Percentiles rank a stretch among this genome's conserved stretches.
These are phyloP conservation scores for Aleiodes sp. DNA, from an alignment of 1,140 invertebrate species.

Conservation along the genomic window DNA sequence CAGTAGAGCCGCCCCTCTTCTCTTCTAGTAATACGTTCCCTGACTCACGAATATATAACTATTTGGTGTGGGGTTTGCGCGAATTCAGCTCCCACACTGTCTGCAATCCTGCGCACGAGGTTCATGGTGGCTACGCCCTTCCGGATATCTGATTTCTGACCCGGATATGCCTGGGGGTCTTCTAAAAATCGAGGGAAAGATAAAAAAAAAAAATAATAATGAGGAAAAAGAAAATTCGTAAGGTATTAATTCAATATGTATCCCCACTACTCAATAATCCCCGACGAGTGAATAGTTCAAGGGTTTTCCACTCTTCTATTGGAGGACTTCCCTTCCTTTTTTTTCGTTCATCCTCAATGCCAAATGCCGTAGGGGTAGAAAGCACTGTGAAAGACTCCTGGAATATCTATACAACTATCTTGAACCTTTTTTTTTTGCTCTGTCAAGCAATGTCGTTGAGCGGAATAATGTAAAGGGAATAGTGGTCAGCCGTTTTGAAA, in stretches of 20 bases:
- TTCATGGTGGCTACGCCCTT: slow-evolving; percentile 18
- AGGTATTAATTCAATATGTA: neutral
- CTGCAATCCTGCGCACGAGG: slow-evolving; percentile 20
- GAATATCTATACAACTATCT: neutral
- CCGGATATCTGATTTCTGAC: slow-evolving; percentile 23
- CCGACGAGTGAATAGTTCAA: neutral
- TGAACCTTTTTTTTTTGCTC: neutral
- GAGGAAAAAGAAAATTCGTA: neutral
- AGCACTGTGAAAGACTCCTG: neutral
- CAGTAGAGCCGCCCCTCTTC: neutral
- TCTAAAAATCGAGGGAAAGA: no score
- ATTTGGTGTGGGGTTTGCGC: slow-evolving; percentile 3
- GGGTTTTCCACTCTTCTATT: neutral
- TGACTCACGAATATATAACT: slow-evolving; percentile 3
- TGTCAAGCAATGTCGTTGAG: neutral
- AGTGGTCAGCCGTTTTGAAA: neutral
- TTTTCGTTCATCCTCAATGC: neutral
- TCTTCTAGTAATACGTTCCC: neutral
- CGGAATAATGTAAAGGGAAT: neutral
- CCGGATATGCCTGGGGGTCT: neutral
- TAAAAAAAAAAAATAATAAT: no score
- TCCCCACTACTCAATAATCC: neutral
- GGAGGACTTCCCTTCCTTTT: neutral
- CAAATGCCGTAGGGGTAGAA: neutral
- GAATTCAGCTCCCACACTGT: slow-evolving; percentile 9